Base-by-base conservation (phyloP, 1,140 invertebrate genomes). In the Homarus americanus region DNA sequence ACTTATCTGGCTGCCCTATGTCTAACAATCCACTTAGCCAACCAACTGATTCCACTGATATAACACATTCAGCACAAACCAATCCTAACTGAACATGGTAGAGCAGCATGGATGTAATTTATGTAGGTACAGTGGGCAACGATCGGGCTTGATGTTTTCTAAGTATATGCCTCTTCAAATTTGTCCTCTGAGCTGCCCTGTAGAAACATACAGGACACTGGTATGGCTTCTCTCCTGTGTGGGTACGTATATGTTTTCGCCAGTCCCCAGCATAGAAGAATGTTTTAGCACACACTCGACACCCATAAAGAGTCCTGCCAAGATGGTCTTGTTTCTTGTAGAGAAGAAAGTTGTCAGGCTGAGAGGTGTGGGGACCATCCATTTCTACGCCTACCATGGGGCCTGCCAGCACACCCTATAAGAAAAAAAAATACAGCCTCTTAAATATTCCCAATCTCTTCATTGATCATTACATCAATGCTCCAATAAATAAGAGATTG, bases 201-300 rank as follows among this genome's bases (percentile, higher is more conserved):
- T 88, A 88, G 32, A 80, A 69, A 28, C 86, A 88, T n/a, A 88
- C 49, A 38, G 86, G 86, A 17, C 86, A 88, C 78, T 88, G 76
- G 86, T 72, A 88, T 41, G 86, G 86, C 63, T 88, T 88, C 63
- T 88, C 86, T 24, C 86, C 86, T 53, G 86, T 88, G 58, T 88
- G 86, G 12, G 86, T 88, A 66, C 86, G 49, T 41, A 88, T 80
- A 53, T 88, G 86, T 82, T 88, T 88, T 9, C 86, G 86, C 86
- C 86, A 88, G 49, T 88, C 86, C 34, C 86, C 86, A 34, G 86
- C 75, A 40, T 88, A 88, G 58, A 88, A 88, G 86, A 88, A 88
- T 38, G 86, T 88, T 80, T 88, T 88, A 79, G 86, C 86, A 40
- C 86, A 88, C 58, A 88, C 78, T 20, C 86, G 86, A 79, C 86